Percentiles rank a stretch among this genome's conserved stretches.
Conservation (phyloP, 2,888 invertebrate genomes). For the Phragmatobia fuliginosa region DNA sequence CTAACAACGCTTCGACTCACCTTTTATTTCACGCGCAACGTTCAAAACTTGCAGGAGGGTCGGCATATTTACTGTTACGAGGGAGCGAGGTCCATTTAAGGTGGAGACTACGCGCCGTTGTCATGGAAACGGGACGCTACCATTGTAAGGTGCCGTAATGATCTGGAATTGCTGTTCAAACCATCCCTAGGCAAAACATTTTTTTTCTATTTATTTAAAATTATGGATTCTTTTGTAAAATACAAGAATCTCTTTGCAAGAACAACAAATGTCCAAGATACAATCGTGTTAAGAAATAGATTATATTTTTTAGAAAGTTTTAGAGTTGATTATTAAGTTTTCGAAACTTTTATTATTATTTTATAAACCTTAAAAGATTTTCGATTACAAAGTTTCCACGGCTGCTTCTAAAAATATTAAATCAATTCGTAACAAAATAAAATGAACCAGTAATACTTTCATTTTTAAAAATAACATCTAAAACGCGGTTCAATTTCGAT, state of each 20-base stretch:
- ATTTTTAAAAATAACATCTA: background rate
- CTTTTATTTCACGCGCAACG: slow-evolving; percentile 51
- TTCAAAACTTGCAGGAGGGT: slow-evolving; percentile 45
- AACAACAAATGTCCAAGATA: background rate
- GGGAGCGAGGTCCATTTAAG: slow-evolving; percentile 50
- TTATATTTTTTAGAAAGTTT: background rate
- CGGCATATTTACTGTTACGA: slow-evolving; percentile 62
- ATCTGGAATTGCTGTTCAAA: background rate
- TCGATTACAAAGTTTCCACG: background rate
- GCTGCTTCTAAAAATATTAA: background rate
- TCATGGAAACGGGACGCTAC: slow-evolving; percentile 59
- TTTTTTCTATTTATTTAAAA: background rate
- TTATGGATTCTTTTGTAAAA: background rate
- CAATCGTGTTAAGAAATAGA: background rate
- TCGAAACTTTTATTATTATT: background rate
- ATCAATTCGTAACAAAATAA: background rate
- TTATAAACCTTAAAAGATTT: background rate
- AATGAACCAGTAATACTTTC: background rate
- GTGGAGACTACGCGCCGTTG: slow-evolving; percentile 58
- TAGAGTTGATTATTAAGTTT: background rate
- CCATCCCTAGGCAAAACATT: background rate
- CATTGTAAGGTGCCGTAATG: background rate
- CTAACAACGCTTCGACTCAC: slow-evolving; percentile 44
- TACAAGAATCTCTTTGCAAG: background rate
- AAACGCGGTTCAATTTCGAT: background rate